These are phyloP conservation scores for Drosophila subpulchrella DNA, from an alignment of 1,140 invertebrate species.

Conservation along the genomic window DNA sequence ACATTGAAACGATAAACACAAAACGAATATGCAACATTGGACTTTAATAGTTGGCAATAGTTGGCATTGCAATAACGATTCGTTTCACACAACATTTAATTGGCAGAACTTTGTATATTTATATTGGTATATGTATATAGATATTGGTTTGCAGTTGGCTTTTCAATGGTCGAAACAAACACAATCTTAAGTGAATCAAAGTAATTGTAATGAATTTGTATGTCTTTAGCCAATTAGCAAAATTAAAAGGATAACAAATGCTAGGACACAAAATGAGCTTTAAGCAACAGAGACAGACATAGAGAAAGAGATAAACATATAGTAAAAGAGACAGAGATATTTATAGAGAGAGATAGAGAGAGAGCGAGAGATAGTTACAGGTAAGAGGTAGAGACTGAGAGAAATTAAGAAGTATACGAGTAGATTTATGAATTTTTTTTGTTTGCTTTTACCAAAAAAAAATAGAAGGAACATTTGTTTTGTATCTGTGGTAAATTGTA, in stretches of 20 bases:
- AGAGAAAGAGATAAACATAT: constrained; percentile 38
- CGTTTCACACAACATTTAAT: constrained; percentile 72
- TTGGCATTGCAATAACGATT: constrained; percentile 69
- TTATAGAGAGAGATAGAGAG: constrained; percentile 36
- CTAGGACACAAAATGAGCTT: constrained; percentile 66
- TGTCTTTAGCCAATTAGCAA: constrained; percentile 43
- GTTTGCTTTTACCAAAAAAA: constrained; percentile 41
- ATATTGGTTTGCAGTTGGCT: constrained; percentile 64
- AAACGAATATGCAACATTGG: constrained; percentile 41
- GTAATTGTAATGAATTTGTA: constrained; percentile 50
- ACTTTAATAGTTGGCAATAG: constrained; percentile 59
- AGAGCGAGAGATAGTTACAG: constrained; percentile 51
- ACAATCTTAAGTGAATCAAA: constrained; percentile 41
- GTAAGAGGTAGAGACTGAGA: constrained; percentile 52
- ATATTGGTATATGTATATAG: constrained; percentile 49
- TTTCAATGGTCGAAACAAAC: constrained; percentile 42
- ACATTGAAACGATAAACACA: constrained; percentile 58
- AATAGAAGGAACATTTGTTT: constrained; percentile 40
- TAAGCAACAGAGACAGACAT: constrained; percentile 59
- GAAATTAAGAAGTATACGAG: constrained; percentile 70
- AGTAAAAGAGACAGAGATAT: constrained; percentile 44
- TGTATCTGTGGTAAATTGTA: constrained; percentile 46
- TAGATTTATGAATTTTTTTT: constrained; percentile 66
- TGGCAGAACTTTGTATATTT: constrained; percentile 57
- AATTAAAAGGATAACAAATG: constrained; percentile 54